These are phyloP conservation scores for Leptinotarsa tumamoca DNA, from an alignment of 2,888 invertebrate genomes.

Conservation along the genomic window DNA sequence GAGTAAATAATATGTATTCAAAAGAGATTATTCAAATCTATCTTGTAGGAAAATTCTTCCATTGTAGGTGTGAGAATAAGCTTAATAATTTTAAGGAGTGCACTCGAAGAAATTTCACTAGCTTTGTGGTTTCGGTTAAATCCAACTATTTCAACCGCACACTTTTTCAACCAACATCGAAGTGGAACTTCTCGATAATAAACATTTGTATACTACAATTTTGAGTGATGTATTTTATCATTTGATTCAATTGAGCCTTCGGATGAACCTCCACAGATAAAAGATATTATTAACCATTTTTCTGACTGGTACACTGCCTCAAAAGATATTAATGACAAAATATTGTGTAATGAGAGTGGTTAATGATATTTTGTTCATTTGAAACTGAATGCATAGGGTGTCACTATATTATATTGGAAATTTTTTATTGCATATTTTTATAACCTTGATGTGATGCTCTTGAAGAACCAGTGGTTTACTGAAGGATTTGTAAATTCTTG, in stretches of 20 bases:
- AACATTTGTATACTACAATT: neutral
- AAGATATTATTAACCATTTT: slow-evolving; percentile 12
- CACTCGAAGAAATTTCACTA: slow-evolving; percentile 24
- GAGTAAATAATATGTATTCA: slow-evolving; percentile 26
- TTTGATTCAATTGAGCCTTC: slow-evolving; percentile 8
- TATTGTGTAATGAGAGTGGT: neutral
- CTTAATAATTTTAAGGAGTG: slow-evolving; percentile 24
- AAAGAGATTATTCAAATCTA: slow-evolving; percentile 39
- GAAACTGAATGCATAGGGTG: neutral
- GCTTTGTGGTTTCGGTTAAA: slow-evolving; percentile 32
- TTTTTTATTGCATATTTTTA: slow-evolving; percentile 16
- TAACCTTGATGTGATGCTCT: slow-evolving; percentile 18
- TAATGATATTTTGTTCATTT: slow-evolving; percentile 9
- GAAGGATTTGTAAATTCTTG: slow-evolving; percentile 4
- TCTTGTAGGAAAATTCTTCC: slow-evolving; percentile 55
- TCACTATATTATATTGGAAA: slow-evolving; percentile 7
- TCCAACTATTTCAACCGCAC: slow-evolving; percentile 10
- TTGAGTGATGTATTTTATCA: neutral
- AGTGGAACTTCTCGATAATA: neutral
- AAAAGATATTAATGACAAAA: slow-evolving; percentile 9
- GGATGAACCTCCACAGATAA: neutral
- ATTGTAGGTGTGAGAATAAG: slow-evolving; percentile 37
- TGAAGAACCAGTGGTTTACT: neutral
- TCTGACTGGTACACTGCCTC: slow-evolving; percentile 4
- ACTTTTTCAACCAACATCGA: neutral